Percentiles rank a stretch among this genome's conserved stretches.
Evolutionary conservation across 2,797 vertebrate genomes (phyloP).

Genomic region (Orientallactaga sibirica): DNA sequence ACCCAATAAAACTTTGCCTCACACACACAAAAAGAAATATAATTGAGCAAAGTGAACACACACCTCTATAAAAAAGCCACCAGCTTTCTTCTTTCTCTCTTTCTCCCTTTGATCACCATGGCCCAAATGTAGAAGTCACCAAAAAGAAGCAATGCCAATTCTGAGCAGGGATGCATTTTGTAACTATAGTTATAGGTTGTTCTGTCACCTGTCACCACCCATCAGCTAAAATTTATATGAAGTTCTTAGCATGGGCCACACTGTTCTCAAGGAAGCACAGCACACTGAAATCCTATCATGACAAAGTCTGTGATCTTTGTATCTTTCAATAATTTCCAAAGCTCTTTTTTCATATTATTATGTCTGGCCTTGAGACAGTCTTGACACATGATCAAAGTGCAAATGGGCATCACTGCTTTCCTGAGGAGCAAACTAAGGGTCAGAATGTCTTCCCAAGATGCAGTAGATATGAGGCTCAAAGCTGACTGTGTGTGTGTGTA

Average conservation of each 20-base stretch:
- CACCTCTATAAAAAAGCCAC: slow-evolving; percentile 13
- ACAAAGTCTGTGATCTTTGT: background rate
- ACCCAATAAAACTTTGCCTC: no score
- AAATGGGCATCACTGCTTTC: background rate
- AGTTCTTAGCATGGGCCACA: background rate
- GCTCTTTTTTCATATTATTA: background rate
- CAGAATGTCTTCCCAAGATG: background rate
- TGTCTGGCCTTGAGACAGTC: background rate
- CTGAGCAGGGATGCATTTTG: background rate
- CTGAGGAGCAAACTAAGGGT: background rate
- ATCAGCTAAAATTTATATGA: background rate
- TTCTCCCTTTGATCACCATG: slow-evolving; percentile 23
- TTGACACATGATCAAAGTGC: background rate
- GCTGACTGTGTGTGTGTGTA: background rate
- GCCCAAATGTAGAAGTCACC: background rate
- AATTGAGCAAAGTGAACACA: background rate
- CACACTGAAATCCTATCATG: background rate
- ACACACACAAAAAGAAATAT: background rate
- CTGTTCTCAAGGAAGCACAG: background rate
- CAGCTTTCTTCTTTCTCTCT: slow-evolving; percentile 27
- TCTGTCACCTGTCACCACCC: background rate
- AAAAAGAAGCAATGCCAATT: slow-evolving; percentile 42
- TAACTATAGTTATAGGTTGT: background rate
- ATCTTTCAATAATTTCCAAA: slow-evolving; percentile 26
- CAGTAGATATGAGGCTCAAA: background rate